phyloP scores from a whole-genome alignment of 2,113 vertebrate species.

The Gasterosteus aculeatus region DNA sequence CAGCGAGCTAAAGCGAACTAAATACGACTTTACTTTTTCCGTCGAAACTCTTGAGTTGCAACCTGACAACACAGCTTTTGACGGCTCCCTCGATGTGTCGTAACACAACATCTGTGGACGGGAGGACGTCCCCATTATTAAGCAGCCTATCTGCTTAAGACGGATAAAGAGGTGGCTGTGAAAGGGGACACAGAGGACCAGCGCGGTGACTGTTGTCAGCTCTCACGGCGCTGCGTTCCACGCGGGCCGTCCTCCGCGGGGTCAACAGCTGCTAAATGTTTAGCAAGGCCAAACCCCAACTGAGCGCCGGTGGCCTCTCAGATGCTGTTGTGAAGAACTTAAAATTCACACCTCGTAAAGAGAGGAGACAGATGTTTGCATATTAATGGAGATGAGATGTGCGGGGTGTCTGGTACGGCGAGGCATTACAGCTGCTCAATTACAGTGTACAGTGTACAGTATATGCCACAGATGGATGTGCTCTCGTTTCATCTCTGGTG shows the following conservation, averaged over 20 bases:
- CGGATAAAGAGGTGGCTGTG: constrained; percentile 57
- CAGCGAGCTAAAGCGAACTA: constrained; percentile 4
- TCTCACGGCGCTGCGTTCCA: constrained; percentile 50
- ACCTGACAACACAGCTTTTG: constrained; percentile 26
- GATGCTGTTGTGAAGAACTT: constrained; percentile 64
- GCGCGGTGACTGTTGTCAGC: constrained; percentile 56
- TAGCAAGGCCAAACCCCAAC: constrained; percentile 56
- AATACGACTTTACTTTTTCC: constrained; percentile 31
- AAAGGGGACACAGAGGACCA: constrained; percentile 61
- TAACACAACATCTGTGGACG: constrained; percentile 35
- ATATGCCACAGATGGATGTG: constrained; percentile 58
- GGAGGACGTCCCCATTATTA: constrained; percentile 7
- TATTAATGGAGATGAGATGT: constrained; percentile 67
- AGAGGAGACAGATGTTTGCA: constrained; percentile 78
- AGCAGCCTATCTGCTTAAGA: constrained; percentile 35
- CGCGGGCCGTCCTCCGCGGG: constrained; percentile 49
- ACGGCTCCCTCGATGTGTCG: constrained; percentile 40
- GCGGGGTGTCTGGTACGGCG: constrained; percentile 51
- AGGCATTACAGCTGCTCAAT: constrained; percentile 65
- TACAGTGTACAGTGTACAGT: constrained; percentile 48
- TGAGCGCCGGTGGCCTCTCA: constrained; percentile 59
- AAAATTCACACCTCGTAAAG: constrained; percentile 69
- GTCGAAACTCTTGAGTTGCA: constrained; percentile 17
- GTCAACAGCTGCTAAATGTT: constrained; percentile 77
- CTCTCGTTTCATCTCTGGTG: constrained; percentile 59